Evolutionary conservation across 2,888 invertebrate genomes (phyloP).

Genomic region (Macrosiphum euphorbiae): DNA sequence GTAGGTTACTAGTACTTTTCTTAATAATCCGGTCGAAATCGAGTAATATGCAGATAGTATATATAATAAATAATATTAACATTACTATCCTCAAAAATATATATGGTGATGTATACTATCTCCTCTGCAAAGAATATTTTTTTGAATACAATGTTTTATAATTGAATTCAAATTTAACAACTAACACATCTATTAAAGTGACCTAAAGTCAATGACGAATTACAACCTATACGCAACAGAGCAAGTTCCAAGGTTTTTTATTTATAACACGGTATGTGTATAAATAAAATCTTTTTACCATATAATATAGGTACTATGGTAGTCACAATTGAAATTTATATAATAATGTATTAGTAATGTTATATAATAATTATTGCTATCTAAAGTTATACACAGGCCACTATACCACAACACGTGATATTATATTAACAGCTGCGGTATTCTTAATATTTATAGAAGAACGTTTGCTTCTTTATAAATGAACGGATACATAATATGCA

Average conservation of each 20-base stretch:
- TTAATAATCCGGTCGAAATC: neutral
- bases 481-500: neutral
- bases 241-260: neutral
- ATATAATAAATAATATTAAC: no score
- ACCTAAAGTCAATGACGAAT: neutral
- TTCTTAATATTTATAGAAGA: neutral
- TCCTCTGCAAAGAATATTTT: neutral
- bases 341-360: neutral
- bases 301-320: neutral
- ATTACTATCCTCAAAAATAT: neutral
- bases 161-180: neutral
- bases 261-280: neutral
- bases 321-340: neutral
- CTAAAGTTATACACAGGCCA: neutral
- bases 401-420: neutral
- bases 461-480: neutral
- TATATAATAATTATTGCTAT: neutral
- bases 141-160: neutral
- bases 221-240: neutral
- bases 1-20: neutral
- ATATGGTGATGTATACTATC: neutral
- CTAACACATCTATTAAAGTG: neutral
- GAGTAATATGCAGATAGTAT: neutral
- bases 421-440: neutral
- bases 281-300: neutral